phyloP scores from a whole-genome alignment of 2,888 invertebrate genomes.

The Beris chalybata region DNA sequence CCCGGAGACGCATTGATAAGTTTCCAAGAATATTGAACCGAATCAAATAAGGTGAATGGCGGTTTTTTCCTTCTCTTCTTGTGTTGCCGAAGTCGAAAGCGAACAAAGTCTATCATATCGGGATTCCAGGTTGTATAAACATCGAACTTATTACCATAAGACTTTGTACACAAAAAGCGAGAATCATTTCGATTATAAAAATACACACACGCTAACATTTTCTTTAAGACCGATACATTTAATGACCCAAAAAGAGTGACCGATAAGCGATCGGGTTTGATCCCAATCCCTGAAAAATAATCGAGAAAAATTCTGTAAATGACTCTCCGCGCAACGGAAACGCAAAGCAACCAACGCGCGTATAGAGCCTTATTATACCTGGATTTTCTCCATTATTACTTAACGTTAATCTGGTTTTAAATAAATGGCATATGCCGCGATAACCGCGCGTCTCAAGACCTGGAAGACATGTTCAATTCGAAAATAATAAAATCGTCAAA shows the following conservation, averaged over 20 bases:
- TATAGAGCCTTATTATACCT: conserved; percentile 10
- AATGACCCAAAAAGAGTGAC: too few species aligned
- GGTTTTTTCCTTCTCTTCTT: conserved; percentile 1
- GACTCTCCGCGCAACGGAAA: too few species aligned
- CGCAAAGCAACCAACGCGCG: background rate
- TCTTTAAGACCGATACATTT: too few species aligned
- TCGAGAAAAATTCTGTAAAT: too few species aligned
- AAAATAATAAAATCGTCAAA: conserved; percentile 38
- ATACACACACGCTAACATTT: too few species aligned
- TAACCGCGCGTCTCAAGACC: conserved; percentile 6
- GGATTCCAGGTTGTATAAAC: too few species aligned
- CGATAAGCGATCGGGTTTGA: too few species aligned
- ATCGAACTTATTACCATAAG: too few species aligned
- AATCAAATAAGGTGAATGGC: conserved; percentile 12
- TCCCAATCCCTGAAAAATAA: too few species aligned
- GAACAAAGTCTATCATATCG: too few species aligned
- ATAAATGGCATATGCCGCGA: conserved; percentile 35
- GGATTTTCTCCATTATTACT: conserved; percentile 26
- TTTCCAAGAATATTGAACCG: conserved; percentile 15
- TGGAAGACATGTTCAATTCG: conserved; percentile 5
- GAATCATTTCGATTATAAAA: too few species aligned
- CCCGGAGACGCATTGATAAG: background rate
- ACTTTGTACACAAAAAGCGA: too few species aligned
- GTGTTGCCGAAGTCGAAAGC: background rate
- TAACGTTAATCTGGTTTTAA: conserved; percentile 31